Base-by-base conservation (phyloP, 2,888 invertebrate genomes). In the Phalangium opilio region DNA sequence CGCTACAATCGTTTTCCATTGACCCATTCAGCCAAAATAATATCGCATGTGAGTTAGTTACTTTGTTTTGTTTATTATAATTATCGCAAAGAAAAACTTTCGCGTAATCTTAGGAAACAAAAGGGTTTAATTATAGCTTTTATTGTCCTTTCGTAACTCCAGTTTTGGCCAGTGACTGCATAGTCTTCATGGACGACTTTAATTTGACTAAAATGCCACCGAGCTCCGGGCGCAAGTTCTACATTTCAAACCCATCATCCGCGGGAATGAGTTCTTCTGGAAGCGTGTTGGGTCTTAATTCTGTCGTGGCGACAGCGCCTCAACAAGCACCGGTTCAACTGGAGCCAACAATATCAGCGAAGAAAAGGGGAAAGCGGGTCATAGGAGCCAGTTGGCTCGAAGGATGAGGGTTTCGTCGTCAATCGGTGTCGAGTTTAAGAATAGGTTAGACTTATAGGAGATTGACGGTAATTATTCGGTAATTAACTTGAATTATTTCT, bases 111-210 rank as follows among this genome's bases (percentile, higher is more conserved):
- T n/a, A n/a, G n/a, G n/a, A n/a, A n/a, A n/a, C n/a, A 27, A 8
- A 27, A 27, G 27, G 27, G 27, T 27, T n/a, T 48, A 40, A 10
- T 41, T 41, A 21, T 32, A 27, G 17, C 45, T 45, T 39, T 46
- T 18, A 14, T 32, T 36, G 34, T 43, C 12, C 17, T 44, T 43
- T 48, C 39, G 49, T 48, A 18, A 50, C 10, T 35, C 8, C 52
- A 67, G 66, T 74, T 63, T 60, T 72, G 18, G 72, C 72, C 42
- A 65, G 67, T 36, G 71, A 71, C 53, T 70, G 70, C 56, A 69
- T 73, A 47, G 55, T 69, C 40, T 70, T 74, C 60, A 66, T 73
- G 40, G 70, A 72, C 57, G 73, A 74, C 60, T 73, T 74, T 60
- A 67, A 67, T 27, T 61, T 69, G 7, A 64, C 60, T 33, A 71